Conservation (phyloP, 2,888 invertebrate genomes). For the Atethmia centrago region DNA sequence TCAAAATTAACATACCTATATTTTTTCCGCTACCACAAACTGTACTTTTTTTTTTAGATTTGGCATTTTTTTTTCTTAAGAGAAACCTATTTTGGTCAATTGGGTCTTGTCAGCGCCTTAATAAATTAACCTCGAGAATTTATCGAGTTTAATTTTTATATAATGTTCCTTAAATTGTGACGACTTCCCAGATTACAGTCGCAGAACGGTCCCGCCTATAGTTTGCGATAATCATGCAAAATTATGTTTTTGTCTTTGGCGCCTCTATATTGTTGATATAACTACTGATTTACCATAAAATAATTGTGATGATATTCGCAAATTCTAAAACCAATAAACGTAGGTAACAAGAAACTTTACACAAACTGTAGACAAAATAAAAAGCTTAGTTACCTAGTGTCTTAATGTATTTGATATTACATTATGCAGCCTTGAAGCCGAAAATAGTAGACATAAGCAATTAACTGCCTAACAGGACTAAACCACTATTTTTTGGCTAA, state of each 20-base stretch:
- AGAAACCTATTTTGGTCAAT: no score
- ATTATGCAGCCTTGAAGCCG: background rate
- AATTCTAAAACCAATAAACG: background rate
- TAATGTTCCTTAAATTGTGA: background rate
- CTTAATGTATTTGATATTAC: background rate
- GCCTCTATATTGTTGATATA: no score
- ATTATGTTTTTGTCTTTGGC: background rate
- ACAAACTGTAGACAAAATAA: background rate
- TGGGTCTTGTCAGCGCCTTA: no score
- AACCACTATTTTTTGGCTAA: background rate
- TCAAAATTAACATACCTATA: no score
- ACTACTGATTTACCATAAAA: background rate
- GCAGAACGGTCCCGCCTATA: background rate
- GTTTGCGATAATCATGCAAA: background rate
- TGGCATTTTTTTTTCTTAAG: no score
- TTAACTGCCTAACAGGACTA: background rate
- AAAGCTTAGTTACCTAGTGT: background rate
- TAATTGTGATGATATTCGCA: background rate
- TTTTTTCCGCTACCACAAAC: no score
- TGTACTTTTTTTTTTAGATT: no score
- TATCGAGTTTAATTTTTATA: background rate
- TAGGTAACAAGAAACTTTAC: background rate
- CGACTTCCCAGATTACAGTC: background rate
- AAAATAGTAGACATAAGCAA: constrained; percentile 4
- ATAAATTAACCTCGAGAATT: no score